These are phyloP conservation scores for Pseudopipra pipra DNA, from an alignment of 2,113 vertebrate genomes.

Conservation along the genomic window DNA sequence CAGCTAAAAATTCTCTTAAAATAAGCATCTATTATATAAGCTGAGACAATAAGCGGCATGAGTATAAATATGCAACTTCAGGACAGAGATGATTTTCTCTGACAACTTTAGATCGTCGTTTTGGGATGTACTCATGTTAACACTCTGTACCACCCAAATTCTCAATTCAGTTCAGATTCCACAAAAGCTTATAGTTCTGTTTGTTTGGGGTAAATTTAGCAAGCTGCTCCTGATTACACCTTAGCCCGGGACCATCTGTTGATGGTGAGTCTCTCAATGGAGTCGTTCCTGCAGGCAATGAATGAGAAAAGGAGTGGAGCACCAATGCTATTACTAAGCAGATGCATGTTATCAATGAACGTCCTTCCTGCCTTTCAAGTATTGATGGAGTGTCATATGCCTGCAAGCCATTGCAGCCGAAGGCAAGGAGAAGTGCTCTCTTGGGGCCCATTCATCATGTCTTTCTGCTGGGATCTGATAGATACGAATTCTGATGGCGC, in stretches of 20 bases:
- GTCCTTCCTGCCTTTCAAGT: slow-evolving; percentile 62
- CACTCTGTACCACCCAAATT: slow-evolving; percentile 50
- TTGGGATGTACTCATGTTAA: slow-evolving; percentile 1
- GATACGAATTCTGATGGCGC: slow-evolving; percentile 60
- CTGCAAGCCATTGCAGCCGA: slow-evolving; percentile 60
- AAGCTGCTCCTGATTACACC: slow-evolving; percentile 76
- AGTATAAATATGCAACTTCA: not conserved
- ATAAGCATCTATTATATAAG: not conserved
- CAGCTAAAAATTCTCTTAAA: slow-evolving; percentile 26
- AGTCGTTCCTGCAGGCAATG: slow-evolving; percentile 67
- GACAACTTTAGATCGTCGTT: not conserved
- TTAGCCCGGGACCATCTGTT: slow-evolving; percentile 76
- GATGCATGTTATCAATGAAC: slow-evolving; percentile 60
- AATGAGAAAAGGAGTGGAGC: slow-evolving; percentile 54
- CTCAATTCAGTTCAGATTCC: slow-evolving; percentile 56
- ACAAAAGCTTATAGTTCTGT: slow-evolving; percentile 72
- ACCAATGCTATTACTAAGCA: slow-evolving; percentile 66
- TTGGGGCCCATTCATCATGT: slow-evolving; percentile 66
- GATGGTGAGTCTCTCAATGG: slow-evolving; percentile 61
- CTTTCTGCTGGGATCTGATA: slow-evolving; percentile 59
- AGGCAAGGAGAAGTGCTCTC: slow-evolving; percentile 71
- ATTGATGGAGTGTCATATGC: slow-evolving; percentile 69
- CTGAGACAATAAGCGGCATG: not conserved
- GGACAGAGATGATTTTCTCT: not conserved
- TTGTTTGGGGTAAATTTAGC: slow-evolving; percentile 77